These are phyloP conservation scores for Carpatolechia fugitivella DNA, from an alignment of 2,888 invertebrate genomes.

Conservation along the genomic window DNA sequence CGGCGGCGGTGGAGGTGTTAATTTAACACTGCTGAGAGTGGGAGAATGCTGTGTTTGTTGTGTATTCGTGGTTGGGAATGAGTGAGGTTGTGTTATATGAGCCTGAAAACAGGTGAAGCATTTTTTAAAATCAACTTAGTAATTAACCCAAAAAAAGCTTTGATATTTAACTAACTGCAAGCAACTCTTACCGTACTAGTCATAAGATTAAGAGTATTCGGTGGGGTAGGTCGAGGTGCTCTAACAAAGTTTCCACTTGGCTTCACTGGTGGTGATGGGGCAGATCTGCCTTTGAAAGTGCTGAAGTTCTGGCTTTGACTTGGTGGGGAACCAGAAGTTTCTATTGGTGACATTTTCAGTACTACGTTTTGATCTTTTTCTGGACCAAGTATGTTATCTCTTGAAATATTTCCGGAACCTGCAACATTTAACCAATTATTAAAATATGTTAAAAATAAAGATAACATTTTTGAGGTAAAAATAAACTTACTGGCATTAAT, in stretches of 20 bases:
- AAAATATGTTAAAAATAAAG: neutral
- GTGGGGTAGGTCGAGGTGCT: conserved; percentile 88
- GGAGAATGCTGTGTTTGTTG: conserved; percentile 52
- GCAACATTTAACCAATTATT: conserved; percentile 19
- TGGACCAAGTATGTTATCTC: conserved; percentile 59
- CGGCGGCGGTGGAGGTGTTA: conserved; percentile 90
- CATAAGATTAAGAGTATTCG: conserved; percentile 88
- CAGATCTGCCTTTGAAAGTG: conserved; percentile 83
- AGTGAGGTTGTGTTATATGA: conserved; percentile 76
- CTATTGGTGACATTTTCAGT: conserved; percentile 87
- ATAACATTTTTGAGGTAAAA: neutral
- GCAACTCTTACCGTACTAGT: conserved; percentile 76
- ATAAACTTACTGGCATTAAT: conserved; percentile 81
- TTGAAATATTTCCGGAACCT: conserved; percentile 65
- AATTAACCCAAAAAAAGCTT: conserved; percentile 40
- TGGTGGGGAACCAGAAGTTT: conserved; percentile 71
- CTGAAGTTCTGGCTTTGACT: conserved; percentile 76
- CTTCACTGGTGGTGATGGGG: conserved; percentile 76
- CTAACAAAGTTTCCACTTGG: conserved; percentile 71
- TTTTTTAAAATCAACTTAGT: conserved; percentile 47
- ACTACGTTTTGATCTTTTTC: conserved; percentile 83
- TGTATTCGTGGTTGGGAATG: conserved; percentile 63
- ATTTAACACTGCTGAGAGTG: conserved; percentile 61
- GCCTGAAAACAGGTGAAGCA: conserved; percentile 68
- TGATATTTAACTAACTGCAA: conserved; percentile 8